These are phyloP conservation scores for Lamellibrachia luymesi DNA, from an alignment of 1,140 invertebrate species.

Conservation along the genomic window DNA sequence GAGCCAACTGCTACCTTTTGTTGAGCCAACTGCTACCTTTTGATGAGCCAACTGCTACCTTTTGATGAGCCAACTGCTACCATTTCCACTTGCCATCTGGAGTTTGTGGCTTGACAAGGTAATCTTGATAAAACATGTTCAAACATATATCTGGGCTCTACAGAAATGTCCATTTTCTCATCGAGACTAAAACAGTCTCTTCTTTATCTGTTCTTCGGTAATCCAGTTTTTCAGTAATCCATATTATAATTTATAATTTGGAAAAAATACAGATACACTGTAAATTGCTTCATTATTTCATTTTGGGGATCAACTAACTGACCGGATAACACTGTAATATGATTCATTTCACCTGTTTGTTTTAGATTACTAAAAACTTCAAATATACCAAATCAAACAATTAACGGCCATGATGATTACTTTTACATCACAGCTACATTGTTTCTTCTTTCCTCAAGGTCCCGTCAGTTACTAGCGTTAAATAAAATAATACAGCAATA, in stretches of 20 bases:
- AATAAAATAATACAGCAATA: too few species aligned
- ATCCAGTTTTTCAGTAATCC: too few species aligned
- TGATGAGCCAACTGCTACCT: neutral
- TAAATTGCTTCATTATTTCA: too few species aligned
- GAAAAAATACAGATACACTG: too few species aligned
- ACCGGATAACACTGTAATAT: too few species aligned
- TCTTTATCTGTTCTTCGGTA: too few species aligned
- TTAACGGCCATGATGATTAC: too few species aligned
- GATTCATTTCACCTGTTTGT: too few species aligned
- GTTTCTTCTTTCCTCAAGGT: neutral
- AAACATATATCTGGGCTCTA: neutral
- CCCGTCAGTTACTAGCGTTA: neutral
- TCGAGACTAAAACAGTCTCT: neutral
- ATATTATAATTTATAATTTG: too few species aligned
- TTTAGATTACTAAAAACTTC: neutral
- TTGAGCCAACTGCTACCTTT: neutral
- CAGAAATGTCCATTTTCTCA: neutral
- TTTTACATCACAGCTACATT: neutral
- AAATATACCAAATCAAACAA: neutral
- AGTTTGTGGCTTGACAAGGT: neutral
- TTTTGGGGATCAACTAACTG: too few species aligned
- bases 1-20: neutral
- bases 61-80: neutral
- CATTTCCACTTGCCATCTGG: neutral
- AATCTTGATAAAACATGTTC: neutral